These are phyloP conservation scores for Lasioglossum leucozonium DNA, from an alignment of 2,888 invertebrate species.

Conservation along the genomic window DNA sequence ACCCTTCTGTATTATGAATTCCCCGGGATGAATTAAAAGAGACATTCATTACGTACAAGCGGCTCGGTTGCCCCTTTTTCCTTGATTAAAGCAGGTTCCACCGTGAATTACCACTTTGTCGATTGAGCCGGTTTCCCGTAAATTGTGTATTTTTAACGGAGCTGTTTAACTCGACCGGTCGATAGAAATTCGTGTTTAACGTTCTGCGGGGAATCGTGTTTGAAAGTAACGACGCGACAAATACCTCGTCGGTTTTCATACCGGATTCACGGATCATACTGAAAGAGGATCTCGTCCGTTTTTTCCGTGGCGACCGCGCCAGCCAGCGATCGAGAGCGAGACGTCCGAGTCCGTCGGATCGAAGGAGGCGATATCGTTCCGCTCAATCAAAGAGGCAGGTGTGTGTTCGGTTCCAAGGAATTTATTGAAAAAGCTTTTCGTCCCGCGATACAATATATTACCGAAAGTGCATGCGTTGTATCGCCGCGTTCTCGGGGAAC, in stretches of 20 bases:
- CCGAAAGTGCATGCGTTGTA: background rate
- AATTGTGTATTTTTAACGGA: background rate
- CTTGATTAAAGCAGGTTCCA: background rate
- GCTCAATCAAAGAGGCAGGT: constrained; percentile 9
- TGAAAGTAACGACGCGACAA: background rate
- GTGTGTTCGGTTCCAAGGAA: constrained; percentile 7
- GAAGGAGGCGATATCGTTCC: background rate
- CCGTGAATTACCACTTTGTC: background rate
- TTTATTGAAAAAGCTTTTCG: constrained; percentile 11
- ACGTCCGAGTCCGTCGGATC: background rate
- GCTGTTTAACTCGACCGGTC: too few relatives aligned
- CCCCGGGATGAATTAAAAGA: constrained; percentile 2
- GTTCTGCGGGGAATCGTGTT: background rate
- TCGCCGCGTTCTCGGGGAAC: background rate
- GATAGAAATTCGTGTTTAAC: too few relatives aligned
- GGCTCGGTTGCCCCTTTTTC: background rate
- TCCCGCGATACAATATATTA: constrained; percentile 5
- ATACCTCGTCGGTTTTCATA: too few relatives aligned
- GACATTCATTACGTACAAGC: background rate
- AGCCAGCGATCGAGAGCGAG: background rate
- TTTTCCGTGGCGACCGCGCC: background rate
- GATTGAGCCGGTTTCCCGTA: background rate
- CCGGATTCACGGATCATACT: background rate
- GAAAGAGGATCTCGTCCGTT: background rate
- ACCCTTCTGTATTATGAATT: background rate